Base-by-base conservation (phyloP, 2,888 invertebrate species). In the Rhamnusium bicolor region DNA sequence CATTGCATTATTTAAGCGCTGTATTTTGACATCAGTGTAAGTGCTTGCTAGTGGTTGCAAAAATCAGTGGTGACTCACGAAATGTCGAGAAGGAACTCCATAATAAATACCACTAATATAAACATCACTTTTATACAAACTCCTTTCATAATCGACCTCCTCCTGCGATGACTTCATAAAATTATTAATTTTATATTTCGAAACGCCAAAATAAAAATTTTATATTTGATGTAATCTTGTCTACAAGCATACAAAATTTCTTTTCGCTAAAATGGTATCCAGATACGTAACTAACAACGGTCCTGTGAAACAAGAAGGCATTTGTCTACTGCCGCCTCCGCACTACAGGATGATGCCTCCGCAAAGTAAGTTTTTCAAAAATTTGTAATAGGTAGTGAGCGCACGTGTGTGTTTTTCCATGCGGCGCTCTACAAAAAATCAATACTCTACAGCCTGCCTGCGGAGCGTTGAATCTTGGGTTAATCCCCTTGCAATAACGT, bases 261-360 rank as follows among this genome's bases (percentile, higher is more conserved):
- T 46, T 46, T 69, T 49, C 18, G 65, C 14, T 62, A 83, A 82
- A 80, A 88, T 88, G 88, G 87, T 87, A 79, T 88, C 88, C 73
- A 85, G 88, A 80, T 88, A 86, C 81, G 87, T 87, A 67, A 78
- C 80, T n/a, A n/a, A n/a, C 53, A 87, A 86, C 79, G 88, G 86
- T 70, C 86, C 87, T 61, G 86, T 88, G 72, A 88, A 88, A 79
- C 88, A 85, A 81, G 88, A 88, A 75, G 87, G 87, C 76, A 84
- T 88, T 73, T 87, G 87, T 78, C 77, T 88, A 73, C 76, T 87
- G 76, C 86, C 87, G 69, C 85, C 85, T 65, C 87, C 85, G 77
- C 87, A 85, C 79, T 84, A 86, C 81, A 87, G 87, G 86, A 84
- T 88, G 82, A 83, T 84, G 76, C 84, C 86, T 69, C 82, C 80